These are phyloP conservation scores for Apeltes quadracus DNA, from an alignment of 2,113 vertebrate species.

Conservation along the genomic window DNA sequence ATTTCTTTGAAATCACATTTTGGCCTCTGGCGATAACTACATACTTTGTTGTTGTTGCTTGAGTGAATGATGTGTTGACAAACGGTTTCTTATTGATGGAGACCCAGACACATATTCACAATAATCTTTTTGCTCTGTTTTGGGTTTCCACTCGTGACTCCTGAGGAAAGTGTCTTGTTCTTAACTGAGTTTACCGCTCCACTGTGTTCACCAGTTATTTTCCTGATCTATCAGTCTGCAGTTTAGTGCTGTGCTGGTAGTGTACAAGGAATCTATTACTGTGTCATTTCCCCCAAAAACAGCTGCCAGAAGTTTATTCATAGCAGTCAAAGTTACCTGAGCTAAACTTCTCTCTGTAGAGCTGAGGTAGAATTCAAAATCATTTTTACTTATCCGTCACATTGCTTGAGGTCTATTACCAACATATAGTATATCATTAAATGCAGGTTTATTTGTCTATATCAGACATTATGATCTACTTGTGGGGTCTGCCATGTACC, in stretches of 20 bases:
- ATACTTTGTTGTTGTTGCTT: too few relatives aligned
- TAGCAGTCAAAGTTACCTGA: background rate
- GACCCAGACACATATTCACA: background rate
- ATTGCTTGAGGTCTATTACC: background rate
- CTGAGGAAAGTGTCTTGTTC: background rate
- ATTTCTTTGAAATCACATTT: background rate
- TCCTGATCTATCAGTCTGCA: too few relatives aligned
- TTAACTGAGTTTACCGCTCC: background rate
- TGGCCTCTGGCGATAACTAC: background rate
- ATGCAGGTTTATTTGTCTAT: background rate
- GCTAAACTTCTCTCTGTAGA: background rate
- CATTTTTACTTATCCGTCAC: background rate
- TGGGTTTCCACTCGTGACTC: background rate
- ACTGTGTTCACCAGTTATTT: background rate
- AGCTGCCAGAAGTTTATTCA: background rate
- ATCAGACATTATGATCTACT: background rate
- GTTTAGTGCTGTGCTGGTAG: background rate
- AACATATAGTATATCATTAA: background rate
- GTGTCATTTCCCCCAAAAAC: background rate
- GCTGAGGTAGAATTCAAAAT: background rate
- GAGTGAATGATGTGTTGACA: too few relatives aligned
- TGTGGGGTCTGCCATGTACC: background rate
- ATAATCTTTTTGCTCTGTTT: background rate
- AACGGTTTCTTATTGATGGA: too few relatives aligned
- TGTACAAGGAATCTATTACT: background rate